A percentile compares a stretch with the other conserved stretches of the same genome.
phyloP scores from a whole-genome alignment of 2,797 vertebrate species.

The Myotis pilosus region DNA sequence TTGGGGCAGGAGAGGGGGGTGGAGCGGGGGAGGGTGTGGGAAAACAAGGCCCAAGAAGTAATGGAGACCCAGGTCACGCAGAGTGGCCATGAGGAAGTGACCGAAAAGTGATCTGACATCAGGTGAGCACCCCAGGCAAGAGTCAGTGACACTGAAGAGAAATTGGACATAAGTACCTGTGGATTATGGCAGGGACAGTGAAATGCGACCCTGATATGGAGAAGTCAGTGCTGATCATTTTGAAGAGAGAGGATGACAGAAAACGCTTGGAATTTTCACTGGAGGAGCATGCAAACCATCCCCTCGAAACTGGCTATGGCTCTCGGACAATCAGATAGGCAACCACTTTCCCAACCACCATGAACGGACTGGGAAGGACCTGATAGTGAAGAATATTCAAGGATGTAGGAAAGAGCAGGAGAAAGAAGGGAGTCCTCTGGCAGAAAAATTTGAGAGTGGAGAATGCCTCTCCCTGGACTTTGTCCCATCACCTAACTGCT shows the following conservation, averaged over 20 bases:
- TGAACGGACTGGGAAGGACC: conserved; percentile 95
- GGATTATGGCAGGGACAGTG: conserved; percentile 93
- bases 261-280: conserved; percentile 92
- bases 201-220: conserved; percentile 99
- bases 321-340: conserved; percentile 96
- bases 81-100: background rate
- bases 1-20: background rate
- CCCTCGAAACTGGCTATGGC: conserved; percentile 93
- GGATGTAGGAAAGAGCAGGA: conserved; percentile 96
- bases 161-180: background rate
- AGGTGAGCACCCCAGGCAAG: background rate
- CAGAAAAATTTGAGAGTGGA: conserved; percentile 96
- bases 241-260: conserved; percentile 95
- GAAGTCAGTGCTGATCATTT: conserved; percentile 99
- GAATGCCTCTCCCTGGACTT: conserved; percentile 97
- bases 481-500: conserved; percentile 98
- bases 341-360: conserved; percentile 99
- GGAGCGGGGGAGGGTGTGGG: too few species aligned
- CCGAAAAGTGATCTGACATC: background rate
- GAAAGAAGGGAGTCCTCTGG: conserved; percentile 93
- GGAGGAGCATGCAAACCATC: conserved; percentile 81
- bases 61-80: background rate
- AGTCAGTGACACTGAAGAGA: background rate
- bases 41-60: background rate
- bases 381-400: conserved; percentile 99